phyloP scores from a whole-genome alignment of 2,113 vertebrate genomes.

The Poeciliopsis retropinna region DNA sequence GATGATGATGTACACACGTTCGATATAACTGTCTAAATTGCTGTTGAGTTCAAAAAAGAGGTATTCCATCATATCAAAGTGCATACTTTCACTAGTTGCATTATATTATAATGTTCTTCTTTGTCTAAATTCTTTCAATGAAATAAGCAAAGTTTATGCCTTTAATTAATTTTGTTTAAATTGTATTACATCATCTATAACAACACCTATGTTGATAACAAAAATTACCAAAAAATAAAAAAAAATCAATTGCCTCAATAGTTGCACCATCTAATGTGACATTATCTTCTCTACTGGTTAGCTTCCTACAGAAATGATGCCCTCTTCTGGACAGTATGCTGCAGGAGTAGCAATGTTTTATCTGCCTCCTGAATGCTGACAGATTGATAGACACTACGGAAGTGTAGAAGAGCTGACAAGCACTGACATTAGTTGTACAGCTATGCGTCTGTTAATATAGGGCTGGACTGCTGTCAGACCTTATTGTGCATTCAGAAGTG shows the following conservation, averaged over 20 bases:
- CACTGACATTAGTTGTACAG: constrained; percentile 49
- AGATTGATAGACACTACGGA: constrained; percentile 43
- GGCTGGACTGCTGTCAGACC: constrained; percentile 22
- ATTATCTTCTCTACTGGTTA: neutral
- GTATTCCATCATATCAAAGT: too few species aligned
- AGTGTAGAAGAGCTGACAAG: constrained; percentile 46
- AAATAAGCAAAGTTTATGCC: neutral
- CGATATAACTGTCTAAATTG: too few species aligned
- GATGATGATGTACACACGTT: too few species aligned
- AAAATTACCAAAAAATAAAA: neutral
- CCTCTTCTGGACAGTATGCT: constrained; percentile 64
- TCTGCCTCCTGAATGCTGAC: constrained; percentile 19
- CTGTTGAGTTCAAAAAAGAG: too few species aligned
- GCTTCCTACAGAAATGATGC: constrained; percentile 35
- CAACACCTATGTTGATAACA: neutral
- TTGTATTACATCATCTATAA: neutral
- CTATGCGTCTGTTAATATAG: constrained; percentile 18
- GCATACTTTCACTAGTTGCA: too few species aligned
- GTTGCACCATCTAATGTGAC: neutral
- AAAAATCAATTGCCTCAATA: neutral
- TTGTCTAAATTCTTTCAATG: neutral
- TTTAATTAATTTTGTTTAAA: neutral
- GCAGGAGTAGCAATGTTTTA: constrained; percentile 4
- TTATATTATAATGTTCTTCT: neutral
- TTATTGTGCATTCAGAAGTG: neutral